Conservation (phyloP, 2,797 vertebrate species). For the Myioborus miniatus region DNA sequence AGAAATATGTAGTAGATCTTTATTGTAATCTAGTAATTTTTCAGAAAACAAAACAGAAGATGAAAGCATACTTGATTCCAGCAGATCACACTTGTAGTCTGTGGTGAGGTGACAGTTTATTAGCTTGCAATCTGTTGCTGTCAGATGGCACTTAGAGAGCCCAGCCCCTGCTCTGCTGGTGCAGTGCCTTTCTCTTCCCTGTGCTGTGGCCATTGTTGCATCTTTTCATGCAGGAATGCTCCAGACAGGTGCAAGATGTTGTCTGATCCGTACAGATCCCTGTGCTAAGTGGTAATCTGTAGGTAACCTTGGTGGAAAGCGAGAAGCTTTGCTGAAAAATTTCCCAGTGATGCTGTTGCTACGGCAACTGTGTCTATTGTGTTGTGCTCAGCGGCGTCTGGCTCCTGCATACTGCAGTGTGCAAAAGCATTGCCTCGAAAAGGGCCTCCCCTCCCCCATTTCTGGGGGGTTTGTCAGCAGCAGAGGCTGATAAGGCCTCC, state of each 20-base stretch:
- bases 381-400: not conserved
- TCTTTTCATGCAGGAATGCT: not conserved
- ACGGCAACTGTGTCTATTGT: constrained; percentile 51
- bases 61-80: not conserved
- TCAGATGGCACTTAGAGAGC: not conserved
- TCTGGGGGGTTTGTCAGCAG: not conserved
- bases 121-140: not conserved
- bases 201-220: accelerated
- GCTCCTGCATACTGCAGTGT: constrained; percentile 19
- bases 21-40: not conserved
- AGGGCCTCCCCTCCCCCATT: not conserved
- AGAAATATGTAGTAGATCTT: not conserved
- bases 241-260: not conserved
- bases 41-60: not conserved
- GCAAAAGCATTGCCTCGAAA: not conserved
- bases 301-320: not conserved
- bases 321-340: constrained; percentile 19
- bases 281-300: not conserved
- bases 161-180: not conserved
- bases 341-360: constrained; percentile 53
- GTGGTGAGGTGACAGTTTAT: not conserved
- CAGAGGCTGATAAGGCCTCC: not conserved
- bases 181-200: not conserved
- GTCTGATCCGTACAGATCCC: not conserved
- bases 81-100: not conserved